Percentiles rank a stretch among this genome's conserved stretches.
These are phyloP conservation scores for Brenthis ino DNA, from an alignment of 2,888 invertebrate species.

Conservation along the genomic window DNA sequence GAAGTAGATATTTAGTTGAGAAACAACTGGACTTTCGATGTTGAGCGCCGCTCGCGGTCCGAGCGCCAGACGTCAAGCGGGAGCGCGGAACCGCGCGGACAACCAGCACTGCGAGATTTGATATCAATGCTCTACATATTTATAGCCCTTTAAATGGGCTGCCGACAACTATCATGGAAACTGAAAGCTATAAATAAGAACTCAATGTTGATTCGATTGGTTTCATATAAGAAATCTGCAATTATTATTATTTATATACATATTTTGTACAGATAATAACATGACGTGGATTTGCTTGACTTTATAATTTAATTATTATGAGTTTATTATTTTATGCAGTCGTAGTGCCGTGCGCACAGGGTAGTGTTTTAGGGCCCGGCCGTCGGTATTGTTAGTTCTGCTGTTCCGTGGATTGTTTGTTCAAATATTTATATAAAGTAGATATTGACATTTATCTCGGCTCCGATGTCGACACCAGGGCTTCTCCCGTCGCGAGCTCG, in stretches of 20 bases:
- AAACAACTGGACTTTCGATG: neutral
- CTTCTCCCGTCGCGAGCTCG: neutral
- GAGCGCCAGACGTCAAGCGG: neutral
- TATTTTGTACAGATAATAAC: no score
- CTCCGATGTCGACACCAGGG: conserved; percentile 38
- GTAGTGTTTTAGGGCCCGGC: neutral
- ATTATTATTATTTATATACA: no score
- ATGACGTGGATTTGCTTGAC: no score
- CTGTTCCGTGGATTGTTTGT: conserved; percentile 1
- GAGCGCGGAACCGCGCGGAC: neutral
- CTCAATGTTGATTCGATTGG: neutral
- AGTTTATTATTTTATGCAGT: no score
- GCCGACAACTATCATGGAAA: conserved; percentile 10
- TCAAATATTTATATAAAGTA: conserved; percentile 31
- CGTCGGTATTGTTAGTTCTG: neutral
- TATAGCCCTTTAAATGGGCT: conserved; percentile 1
- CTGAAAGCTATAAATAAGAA: conserved; percentile 1
- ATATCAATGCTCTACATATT: conserved; percentile 14
- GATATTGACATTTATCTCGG: conserved; percentile 39
- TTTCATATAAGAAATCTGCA: no score
- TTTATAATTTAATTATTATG: no score
- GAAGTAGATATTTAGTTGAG: no score
- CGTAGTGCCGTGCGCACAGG: neutral
- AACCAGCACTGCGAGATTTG: neutral
- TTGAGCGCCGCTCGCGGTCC: neutral